Percentiles rank a stretch among this genome's conserved stretches.
Conservation (phyloP, 2,888 invertebrate genomes). For the Trissolcus brochymenae region DNA sequence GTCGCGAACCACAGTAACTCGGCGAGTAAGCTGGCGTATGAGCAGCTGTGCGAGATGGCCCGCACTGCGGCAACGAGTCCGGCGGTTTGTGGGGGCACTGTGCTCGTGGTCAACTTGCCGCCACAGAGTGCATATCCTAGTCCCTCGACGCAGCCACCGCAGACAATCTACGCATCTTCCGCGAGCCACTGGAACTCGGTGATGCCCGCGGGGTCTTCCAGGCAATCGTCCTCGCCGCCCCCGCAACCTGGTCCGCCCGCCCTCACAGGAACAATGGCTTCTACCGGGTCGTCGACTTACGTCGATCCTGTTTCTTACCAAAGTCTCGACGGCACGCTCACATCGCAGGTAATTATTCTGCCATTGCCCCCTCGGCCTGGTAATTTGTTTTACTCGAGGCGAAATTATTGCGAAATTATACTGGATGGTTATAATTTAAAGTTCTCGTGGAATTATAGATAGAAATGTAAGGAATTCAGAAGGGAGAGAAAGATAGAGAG, state of each 20-base stretch:
- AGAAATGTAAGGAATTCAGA: not conserved
- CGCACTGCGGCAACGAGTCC: constrained; percentile 80
- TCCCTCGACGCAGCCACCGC: constrained; percentile 69
- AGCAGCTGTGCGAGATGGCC: constrained; percentile 77
- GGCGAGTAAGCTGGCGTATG: constrained; percentile 74
- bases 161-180: constrained; percentile 66
- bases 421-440: too few species aligned
- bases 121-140: constrained; percentile 79
- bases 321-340: constrained; percentile 70
- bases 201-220: constrained; percentile 77
- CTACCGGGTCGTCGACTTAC: constrained; percentile 76
- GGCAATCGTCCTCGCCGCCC: constrained; percentile 47
- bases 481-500: not conserved
- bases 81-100: constrained; percentile 83
- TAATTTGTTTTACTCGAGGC: not conserved
- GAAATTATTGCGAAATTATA: too few species aligned
- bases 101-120: constrained; percentile 88
- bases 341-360: constrained; percentile 61
- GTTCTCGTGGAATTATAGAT: too few species aligned
- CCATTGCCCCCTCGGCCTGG: not conserved
- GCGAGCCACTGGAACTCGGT: constrained; percentile 69
- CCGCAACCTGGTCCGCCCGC: constrained; percentile 55
- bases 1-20: constrained; percentile 69
- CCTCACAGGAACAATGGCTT: constrained; percentile 72
- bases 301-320: constrained; percentile 78